Evolutionary conservation across 2,113 vertebrate genomes (phyloP), one percentile per base, ranked within the genome.

Genomic region (Thryonomys swinderianus): DNA sequence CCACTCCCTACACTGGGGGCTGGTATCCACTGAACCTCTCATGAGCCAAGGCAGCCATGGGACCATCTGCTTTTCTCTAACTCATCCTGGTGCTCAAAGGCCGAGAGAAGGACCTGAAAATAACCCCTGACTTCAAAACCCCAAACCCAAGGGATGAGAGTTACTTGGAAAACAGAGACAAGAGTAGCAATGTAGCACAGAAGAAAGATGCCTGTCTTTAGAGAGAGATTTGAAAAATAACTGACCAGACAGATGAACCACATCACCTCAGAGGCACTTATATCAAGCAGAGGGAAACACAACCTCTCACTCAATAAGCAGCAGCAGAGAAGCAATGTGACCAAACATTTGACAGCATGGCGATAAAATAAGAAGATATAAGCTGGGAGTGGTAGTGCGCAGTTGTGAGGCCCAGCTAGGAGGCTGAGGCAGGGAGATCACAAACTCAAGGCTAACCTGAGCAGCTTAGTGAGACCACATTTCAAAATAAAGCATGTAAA

Each of bases 141-240:
- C 85, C 53, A 51, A 91, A 91, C 14, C 9, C 12, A 64, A 61
- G 30, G 42, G 79, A n/a, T 37, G 42, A 86, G 32, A 78, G 57
- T 81, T 17, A 79, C 62, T 37, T 92, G 30, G 53, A 93, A 95
- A 94, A 30, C 34, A 8, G 82, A 91, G 21, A 45, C 53, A 83
- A n/a, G 34, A 57, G 25, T 45, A 59, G 79, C 30, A 57, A 57
- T 55, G 80, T 42, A 91, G 69, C 37, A n/a, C 1, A 48, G 40
- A 62, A 71, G 23, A 69, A 73, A 88, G 37, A 27, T 42, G 23
- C 32, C 27, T 66, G 2, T 81, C 30, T 20, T 69, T 40, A 16
- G 4, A 69, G 32, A 37, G 14, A 84, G 9, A 76, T 64, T 40
- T 76, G 74, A 94, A 94, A 95, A 79, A 16, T 1, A 85, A 17